Evolutionary conservation across 2,113 vertebrate species (phyloP).

Genomic region (Myotis yumanensis): DNA sequence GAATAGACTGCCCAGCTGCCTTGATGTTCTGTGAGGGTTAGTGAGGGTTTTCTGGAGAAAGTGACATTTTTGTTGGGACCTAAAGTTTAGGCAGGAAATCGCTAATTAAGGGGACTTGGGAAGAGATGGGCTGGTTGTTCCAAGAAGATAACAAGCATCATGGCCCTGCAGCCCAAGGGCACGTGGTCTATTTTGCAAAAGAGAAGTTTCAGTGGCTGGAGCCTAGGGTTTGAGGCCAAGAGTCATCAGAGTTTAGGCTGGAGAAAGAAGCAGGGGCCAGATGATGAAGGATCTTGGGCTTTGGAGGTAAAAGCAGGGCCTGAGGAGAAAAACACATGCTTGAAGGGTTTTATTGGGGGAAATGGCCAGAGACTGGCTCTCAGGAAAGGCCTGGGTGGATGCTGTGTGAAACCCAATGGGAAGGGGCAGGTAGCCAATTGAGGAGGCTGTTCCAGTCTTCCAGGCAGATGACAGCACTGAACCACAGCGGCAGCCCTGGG

Average conservation of each 20-base stretch:
- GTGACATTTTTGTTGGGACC: not conserved
- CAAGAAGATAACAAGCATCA: not conserved
- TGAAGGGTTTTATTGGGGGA: not conserved
- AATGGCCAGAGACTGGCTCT: not conserved
- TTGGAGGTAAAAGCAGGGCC: not conserved
- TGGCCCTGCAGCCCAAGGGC: not conserved
- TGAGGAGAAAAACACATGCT: not conserved
- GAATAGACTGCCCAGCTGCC: not conserved
- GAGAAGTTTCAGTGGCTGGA: not conserved
- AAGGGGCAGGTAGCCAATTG: not conserved
- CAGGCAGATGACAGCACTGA: not conserved
- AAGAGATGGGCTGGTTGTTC: not conserved
- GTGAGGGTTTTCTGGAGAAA: not conserved
- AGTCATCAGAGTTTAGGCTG: not conserved
- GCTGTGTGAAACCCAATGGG: not conserved
- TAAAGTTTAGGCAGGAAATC: constrained; percentile 11
- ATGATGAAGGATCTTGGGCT: not conserved
- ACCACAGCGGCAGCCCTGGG: no score
- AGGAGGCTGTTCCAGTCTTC: not conserved
- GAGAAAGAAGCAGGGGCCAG: not conserved
- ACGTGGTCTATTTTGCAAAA: not conserved
- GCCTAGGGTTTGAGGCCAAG: not conserved
- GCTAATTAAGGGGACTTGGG: not conserved
- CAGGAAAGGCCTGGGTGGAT: not conserved
- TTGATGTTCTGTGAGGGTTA: not conserved